Percentiles rank a stretch among this genome's conserved stretches.
These are phyloP conservation scores for Nemotelus nigrinus DNA, from an alignment of 2,888 invertebrate species.

Conservation along the genomic window DNA sequence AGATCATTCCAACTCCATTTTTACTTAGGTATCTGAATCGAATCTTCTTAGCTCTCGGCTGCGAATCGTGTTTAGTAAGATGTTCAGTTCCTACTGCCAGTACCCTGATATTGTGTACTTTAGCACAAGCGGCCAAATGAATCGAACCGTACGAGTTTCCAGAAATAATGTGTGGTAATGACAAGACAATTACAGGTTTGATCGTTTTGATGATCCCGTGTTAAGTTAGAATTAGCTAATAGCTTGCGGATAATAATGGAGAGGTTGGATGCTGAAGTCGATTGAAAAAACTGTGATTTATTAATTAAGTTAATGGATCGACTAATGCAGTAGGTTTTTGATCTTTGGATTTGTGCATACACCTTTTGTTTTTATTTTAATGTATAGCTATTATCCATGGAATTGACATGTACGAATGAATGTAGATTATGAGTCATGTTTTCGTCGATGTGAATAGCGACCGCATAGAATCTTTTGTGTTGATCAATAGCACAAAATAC, in stretches of 20 bases:
- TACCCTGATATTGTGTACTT: too few relatives aligned
- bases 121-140: neutral
- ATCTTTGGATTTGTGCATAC: too few relatives aligned
- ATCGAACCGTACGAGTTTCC: neutral
- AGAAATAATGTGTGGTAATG: constrained; percentile 15
- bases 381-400: too few relatives aligned
- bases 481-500: too few relatives aligned
- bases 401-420: too few relatives aligned
- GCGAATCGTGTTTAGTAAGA: too few relatives aligned
- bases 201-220: neutral
- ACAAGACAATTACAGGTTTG: constrained; percentile 13
- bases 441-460: too few relatives aligned
- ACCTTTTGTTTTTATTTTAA: too few relatives aligned
- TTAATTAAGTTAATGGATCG: constrained; percentile 15
- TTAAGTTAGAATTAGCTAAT: constrained; percentile 2
- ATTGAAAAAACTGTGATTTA: neutral
- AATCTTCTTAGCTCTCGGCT: too few relatives aligned
- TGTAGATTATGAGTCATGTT: too few relatives aligned
- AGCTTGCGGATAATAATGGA: neutral
- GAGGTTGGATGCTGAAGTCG: neutral
- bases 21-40: neutral
- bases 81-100: too few relatives aligned
- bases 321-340: neutral
- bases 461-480: too few relatives aligned
- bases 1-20: neutral